A percentile compares a stretch with the other conserved stretches of the same genome.
phyloP scores from a whole-genome alignment of 2,113 vertebrate species.

The Microcebus murinus region DNA sequence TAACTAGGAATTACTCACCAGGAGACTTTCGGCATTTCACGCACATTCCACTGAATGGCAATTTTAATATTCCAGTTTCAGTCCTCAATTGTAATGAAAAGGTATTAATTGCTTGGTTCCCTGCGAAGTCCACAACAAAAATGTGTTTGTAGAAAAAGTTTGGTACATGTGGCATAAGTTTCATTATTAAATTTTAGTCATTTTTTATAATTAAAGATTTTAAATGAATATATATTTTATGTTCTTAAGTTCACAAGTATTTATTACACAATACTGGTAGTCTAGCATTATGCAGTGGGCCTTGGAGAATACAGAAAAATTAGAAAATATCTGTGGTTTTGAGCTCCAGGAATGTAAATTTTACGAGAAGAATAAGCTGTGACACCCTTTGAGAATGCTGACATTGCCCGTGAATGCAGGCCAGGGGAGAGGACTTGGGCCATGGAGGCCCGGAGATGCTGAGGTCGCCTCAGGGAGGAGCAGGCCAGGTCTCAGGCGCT shows the following conservation, averaged over 20 bases:
- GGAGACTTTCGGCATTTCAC: conserved; percentile 77
- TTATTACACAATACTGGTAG: not conserved
- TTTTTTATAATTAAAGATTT: conserved; percentile 63
- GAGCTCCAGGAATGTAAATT: not conserved
- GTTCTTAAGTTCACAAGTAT: not conserved
- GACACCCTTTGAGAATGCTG: not conserved
- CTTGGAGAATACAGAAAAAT: not conserved
- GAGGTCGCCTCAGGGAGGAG: not conserved
- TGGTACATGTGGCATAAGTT: conserved; percentile 63
- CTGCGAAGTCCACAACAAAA: conserved; percentile 72
- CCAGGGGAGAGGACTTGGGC: not conserved
- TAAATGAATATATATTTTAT: conserved; percentile 36
- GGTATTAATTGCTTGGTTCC: conserved; percentile 74
- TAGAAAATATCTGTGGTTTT: not conserved
- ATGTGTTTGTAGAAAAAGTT: conserved; percentile 79
- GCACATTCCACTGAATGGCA: conserved; percentile 78
- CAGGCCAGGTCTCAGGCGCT: rapidly evolving
- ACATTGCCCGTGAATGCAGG: rapidly evolving
- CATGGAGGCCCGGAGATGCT: not conserved
- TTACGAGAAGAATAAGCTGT: not conserved
- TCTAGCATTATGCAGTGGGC: not conserved
- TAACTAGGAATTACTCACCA: conserved; percentile 84
- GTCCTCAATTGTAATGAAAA: conserved; percentile 73
- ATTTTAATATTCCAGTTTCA: conserved; percentile 81
- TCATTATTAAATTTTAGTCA: conserved; percentile 45